Evolutionary conservation across 2,888 invertebrate species (phyloP), one percentile per base, ranked within the genome.

Genomic region (Diadromus collaris): DNA sequence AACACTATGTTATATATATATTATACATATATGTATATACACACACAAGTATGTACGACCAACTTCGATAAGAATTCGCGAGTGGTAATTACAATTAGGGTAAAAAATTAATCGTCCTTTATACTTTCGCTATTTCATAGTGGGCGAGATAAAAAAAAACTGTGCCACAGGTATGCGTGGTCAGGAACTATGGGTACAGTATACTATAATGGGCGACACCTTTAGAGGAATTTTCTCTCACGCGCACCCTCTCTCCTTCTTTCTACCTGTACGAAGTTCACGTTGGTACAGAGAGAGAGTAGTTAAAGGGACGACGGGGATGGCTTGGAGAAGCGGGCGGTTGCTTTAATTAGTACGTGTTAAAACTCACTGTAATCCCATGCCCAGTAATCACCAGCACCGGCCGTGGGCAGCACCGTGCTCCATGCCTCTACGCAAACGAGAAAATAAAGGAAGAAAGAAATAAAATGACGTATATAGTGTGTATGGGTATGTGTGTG

Each of bases 341-440:
- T 65, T 67, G 72, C 60, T 71, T 77, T 77, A 77, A 80, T 80
- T 76, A 77, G 80, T 80, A 80, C 77, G 80, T 77, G 75, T 76
- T 83, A 74, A 75, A 78, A 90, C 90, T 90, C 90, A 90, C 90
- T 88, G 89, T 89, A 88, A 84, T 89, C 89, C 88, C 88, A 88
- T 85, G 87, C 86, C 89, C 89, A 90, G 89, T 89, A 89, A 88
- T 89, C 90, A 84, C 86, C 90, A 86, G 88, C 88, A 85, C 89
- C 89, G 82, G 89, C 89, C 83, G 90, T 90, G 84, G 90, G 90
- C 85, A 90, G 89, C 85, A 90, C 86, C 86, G 90, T 89, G 86
- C 90, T 90, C 90, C 90, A 90, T 87, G 90, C 87, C 88, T 90
- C 90, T 89, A 89, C 84, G 87, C 85, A 86, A 87, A 78, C 64